These are phyloP conservation scores for Cirrhinus molitorella DNA, from an alignment of 2,797 vertebrate genomes.

Conservation along the genomic window DNA sequence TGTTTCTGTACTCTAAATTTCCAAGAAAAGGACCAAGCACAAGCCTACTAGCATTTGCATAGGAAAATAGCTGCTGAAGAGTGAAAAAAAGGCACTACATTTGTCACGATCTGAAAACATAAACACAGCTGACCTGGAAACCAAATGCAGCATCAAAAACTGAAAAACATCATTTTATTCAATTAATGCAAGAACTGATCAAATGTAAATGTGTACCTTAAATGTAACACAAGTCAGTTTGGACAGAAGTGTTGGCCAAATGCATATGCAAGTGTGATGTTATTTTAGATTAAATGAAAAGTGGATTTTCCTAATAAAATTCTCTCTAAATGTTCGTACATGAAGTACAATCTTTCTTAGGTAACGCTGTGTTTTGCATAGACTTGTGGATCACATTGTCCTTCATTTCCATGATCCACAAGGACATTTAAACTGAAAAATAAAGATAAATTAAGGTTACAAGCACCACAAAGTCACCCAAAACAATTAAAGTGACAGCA, in stretches of 20 bases:
- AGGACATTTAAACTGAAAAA: neutral
- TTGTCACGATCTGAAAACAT: neutral
- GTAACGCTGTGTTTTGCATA: neutral
- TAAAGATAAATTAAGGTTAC: neutral
- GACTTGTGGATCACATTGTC: neutral
- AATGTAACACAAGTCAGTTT: neutral
- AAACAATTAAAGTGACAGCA: neutral
- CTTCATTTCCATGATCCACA: neutral
- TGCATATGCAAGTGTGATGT: neutral
- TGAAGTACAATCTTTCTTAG: neutral
- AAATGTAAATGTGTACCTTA: neutral
- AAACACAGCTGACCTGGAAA: neutral
- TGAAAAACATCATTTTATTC: too few species aligned
- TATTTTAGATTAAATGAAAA: neutral
- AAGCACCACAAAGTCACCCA: neutral
- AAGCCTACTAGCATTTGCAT: neutral
- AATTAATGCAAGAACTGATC: neutral
- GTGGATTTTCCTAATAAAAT: neutral
- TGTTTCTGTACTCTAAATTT: neutral
- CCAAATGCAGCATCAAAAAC: neutral
- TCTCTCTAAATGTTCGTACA: neutral
- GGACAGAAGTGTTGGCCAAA: neutral
- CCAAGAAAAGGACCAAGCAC: neutral
- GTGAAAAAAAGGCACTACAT: neutral
- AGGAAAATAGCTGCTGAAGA: neutral